These are phyloP conservation scores for Protobothrops mucrosquamatus DNA, from an alignment of 2,113 vertebrate species.

Conservation along the genomic window DNA sequence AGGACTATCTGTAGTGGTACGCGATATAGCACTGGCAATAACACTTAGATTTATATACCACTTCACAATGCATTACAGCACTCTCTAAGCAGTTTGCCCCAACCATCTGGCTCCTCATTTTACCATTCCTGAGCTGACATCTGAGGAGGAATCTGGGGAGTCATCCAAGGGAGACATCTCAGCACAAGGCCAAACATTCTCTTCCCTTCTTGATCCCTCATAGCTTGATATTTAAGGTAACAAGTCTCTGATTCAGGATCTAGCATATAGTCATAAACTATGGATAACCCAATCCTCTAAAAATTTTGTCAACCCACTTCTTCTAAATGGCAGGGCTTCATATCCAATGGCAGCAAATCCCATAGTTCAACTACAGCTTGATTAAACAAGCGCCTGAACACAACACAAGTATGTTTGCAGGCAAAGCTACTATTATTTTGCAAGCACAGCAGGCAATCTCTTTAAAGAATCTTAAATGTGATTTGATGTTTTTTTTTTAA, in stretches of 20 bases:
- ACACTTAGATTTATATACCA: no score
- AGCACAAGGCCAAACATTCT: not conserved
- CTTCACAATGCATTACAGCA: no score
- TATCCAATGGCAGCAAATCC: not conserved
- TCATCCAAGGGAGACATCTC: no score
- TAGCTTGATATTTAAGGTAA: not conserved
- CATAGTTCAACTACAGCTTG: not conserved
- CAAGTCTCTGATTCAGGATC: not conserved
- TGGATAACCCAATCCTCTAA: not conserved
- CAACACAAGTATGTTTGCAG: not conserved
- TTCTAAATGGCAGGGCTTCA: not conserved
- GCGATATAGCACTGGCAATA: no score
- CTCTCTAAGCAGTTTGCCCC: no score
- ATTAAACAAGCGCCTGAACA: not conserved
- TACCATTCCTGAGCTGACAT: no score
- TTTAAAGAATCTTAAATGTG: not conserved
- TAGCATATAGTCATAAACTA: not conserved
- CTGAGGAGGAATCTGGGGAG: no score
- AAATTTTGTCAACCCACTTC: not conserved
- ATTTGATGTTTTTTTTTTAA: not conserved
- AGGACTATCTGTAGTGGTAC: no score
- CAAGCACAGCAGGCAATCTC: not conserved
- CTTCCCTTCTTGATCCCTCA: not conserved
- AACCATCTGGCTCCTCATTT: no score
- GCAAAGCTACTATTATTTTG: not conserved